phyloP scores from a whole-genome alignment of 1,140 invertebrate species.

The Lethrus apterus region DNA sequence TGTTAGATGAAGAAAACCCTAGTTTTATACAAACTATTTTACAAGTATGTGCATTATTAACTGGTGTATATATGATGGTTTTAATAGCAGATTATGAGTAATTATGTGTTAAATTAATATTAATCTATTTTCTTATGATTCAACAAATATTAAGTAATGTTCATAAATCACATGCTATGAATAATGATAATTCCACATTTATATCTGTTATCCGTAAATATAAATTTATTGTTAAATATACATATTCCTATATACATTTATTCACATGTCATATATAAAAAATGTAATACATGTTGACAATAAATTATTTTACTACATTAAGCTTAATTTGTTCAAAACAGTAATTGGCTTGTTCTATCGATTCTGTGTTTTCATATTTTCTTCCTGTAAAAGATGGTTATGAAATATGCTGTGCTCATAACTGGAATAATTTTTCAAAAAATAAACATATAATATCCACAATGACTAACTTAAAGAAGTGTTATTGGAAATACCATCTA shows the following conservation, averaged over 20 bases:
- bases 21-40: conserved; percentile 78
- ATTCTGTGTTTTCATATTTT: conserved; percentile 50
- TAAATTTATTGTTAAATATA: too few species aligned
- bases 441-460: too few species aligned
- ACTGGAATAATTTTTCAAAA: too few species aligned
- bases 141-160: background rate
- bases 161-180: background rate
- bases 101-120: conserved; percentile 8
- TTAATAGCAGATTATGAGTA: conserved; percentile 81
- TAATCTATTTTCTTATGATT: background rate
- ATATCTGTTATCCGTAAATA: too few species aligned
- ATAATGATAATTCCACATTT: too few species aligned
- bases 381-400: conserved; percentile 42
- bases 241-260: too few species aligned
- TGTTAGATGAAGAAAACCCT: conserved; percentile 67
- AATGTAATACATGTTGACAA: too few species aligned
- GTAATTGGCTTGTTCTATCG: conserved; percentile 49
- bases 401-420: conserved; percentile 15
- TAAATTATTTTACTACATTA: too few species aligned
- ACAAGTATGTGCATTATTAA: conserved; percentile 75
- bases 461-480: too few species aligned
- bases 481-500: too few species aligned
- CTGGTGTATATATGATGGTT: conserved; percentile 89
- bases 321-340: conserved; percentile 61
- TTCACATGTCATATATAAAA: too few species aligned